Base-by-base conservation (phyloP, 2,888 invertebrate genomes). In the Halictus quadricinctus region DNA sequence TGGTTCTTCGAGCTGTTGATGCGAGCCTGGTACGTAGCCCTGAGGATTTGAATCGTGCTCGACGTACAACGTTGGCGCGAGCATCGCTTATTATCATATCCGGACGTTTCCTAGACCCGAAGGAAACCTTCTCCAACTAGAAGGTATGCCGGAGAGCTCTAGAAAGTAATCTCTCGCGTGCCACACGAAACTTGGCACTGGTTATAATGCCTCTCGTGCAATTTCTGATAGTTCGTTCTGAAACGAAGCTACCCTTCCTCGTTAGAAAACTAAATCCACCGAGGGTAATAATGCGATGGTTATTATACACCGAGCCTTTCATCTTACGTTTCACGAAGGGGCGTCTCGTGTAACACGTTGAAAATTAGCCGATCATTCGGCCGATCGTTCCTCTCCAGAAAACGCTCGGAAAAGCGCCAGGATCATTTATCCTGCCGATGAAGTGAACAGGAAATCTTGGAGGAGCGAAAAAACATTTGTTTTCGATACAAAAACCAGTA, bases 11-110 rank as follows among this genome's bases (percentile, higher is more conserved):
- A 76, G 84, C 84, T 79, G 89, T 90, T 89, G 90, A 88, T 86
- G 87, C 84, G 81, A 88, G 76, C 88, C 81, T 83, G 74, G 82
- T 84, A 85, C 83, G 85, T 87, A 87, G 85, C 88, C 88, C 88
- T 80, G 83, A 87, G 89, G 89, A 75, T 79, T 83, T 83, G 87
- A 87, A 85, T 90, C 89, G 88, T 88, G 88, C 88, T 87, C 82
- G 84, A 88, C 88, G 90, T 87, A 89, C 69, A 85, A 87, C 87
- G 88, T 85, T 86, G 86, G 90, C 88, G 90, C 91, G 90, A 90
- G 90, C 85, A 89, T 88, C 85, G 87, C 91, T 91, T 90, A 90
- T 90, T 91, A 91, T 91, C 91, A 91, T 91, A 90, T 90, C 90
- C 88, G 88, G 90, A 90, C 88, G 85, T 91, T 91, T 91, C 90